Evolutionary conservation across 2,797 vertebrate species (phyloP), one percentile per base, ranked within the genome.

Genomic region (Champsocephalus esox): DNA sequence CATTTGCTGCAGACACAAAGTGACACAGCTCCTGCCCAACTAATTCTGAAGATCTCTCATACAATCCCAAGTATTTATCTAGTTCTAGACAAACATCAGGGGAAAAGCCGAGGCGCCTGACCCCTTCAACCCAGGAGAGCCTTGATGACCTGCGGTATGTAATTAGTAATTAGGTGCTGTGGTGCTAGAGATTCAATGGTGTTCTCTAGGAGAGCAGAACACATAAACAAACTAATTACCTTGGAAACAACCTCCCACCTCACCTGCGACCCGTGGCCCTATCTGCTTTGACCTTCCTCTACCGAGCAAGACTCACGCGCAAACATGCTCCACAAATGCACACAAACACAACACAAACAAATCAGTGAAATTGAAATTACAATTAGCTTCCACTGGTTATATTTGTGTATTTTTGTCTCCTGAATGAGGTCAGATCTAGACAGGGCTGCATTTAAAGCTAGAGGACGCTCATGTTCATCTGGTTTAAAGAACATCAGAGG

Each of bases 281-380:
- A 90, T 82, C 82, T 85, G 61, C 68, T 79, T 72, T 83, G 82
- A 86, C 83, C 83, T 84, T 77, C 67, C 48, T 49, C 28, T 83
- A 68, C 79, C 52, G 72, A 67, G 34, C 71, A 52, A 81, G 64
- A 79, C 21, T 24, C 28, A 67, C 14, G 46, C 54, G 6, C 45
- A 71, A 61, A 70, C 58, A 54, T 9, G 46, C 48, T 54, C 46
- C 65, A 41, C 4, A 10, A 56, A 51, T 12, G 21, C 57, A 43
- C n/a, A 56, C 17, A 60, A 44, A 66, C 75, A 67, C 43, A 46
- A 44, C 8, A 32, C 55, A 67, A 80, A 65, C 5, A 67, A 58
- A 73, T 67, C 24, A 75, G 63, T 67, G 9, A 56, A 43, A 48
- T 16, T 5, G 16, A 56, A 54, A 44, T 45, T 21, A 75, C 32